Base-by-base conservation (phyloP, 1,140 invertebrate genomes). In the Kradibia gibbosae region DNA sequence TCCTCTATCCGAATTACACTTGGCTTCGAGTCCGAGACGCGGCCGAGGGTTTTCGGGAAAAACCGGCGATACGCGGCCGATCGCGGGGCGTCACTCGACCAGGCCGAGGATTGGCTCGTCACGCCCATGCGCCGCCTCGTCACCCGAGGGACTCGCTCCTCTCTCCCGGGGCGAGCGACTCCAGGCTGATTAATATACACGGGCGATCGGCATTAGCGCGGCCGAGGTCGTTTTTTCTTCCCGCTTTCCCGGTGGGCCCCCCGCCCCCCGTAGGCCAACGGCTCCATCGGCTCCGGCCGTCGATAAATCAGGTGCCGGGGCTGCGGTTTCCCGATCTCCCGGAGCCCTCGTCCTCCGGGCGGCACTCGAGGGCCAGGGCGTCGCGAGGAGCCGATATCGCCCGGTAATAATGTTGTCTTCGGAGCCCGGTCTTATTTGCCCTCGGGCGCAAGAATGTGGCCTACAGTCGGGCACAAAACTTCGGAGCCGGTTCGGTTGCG, bases 361-460 rank as follows among this genome's bases (percentile, higher is more conserved):
- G n/a, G 8, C 5, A 45, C 28, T n/a, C 15, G 48, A n/a, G 1
- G 8, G 5, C 13, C 1, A 17, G 34, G 39, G 4, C 70, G 70
- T 15, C 60, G 1, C 60, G 60, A 62, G 60, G 60, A 67, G 62
- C 20, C 34, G 3, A 65, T 55, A 89, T 86, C 83, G 88, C 87
- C 87, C 84, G 86, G 88, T 91, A 91, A 91, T 91, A 91, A 91
- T 90, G 90, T 91, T 91, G 90, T 91, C 90, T 91, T 90, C 90
- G 89, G 89, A 86, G 88, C 88, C 84, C 83, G 87, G 87, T 86
- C 91, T 91, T 90, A 91, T 91, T 91, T 90, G 89, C 89, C 87
- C 88, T 86, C 87, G n/a, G 88, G 88, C 88, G 85, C 88, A 91
- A 91, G 90, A 91, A 91, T 91, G 90, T 90, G 88, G 90, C 88